Conservation (phyloP, 1,140 invertebrate species). For the Asobara japonica region DNA sequence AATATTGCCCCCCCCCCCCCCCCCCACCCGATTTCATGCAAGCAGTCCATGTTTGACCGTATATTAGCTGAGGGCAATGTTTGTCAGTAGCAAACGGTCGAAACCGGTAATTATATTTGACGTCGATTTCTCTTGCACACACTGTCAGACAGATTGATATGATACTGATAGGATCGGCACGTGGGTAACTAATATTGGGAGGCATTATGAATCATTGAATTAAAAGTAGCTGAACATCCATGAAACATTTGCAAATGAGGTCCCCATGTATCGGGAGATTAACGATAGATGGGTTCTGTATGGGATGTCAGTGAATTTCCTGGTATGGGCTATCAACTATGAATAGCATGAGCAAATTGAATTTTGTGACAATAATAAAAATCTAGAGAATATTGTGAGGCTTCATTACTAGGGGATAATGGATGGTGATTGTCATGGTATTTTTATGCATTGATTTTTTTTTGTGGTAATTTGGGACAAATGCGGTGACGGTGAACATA, state of each 20-base stretch:
- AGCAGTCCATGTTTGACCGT: constrained; percentile 45
- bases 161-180: background rate
- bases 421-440: too few relatives aligned
- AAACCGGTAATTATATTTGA: constrained; percentile 64
- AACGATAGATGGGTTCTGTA: background rate
- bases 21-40: constrained; percentile 9
- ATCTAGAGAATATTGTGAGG: too few relatives aligned
- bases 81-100: constrained; percentile 54
- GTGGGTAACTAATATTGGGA: constrained; percentile 6
- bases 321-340: too few relatives aligned
- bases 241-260: background rate
- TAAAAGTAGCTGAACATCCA: background rate
- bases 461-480: too few relatives aligned
- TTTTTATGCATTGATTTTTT: too few relatives aligned
- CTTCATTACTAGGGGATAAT: too few relatives aligned
- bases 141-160: constrained; percentile 40
- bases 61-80: constrained; percentile 48
- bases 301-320: too few relatives aligned
- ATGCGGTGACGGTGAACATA: too few relatives aligned
- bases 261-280: background rate
- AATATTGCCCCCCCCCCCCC: background rate
- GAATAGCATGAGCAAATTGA: too few relatives aligned
- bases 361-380: too few relatives aligned
- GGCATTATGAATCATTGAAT: constrained; percentile 7
- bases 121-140: constrained; percentile 59